Conservation (phyloP, 1,140 invertebrate species). For the Maconellicoccus hirsutus region DNA sequence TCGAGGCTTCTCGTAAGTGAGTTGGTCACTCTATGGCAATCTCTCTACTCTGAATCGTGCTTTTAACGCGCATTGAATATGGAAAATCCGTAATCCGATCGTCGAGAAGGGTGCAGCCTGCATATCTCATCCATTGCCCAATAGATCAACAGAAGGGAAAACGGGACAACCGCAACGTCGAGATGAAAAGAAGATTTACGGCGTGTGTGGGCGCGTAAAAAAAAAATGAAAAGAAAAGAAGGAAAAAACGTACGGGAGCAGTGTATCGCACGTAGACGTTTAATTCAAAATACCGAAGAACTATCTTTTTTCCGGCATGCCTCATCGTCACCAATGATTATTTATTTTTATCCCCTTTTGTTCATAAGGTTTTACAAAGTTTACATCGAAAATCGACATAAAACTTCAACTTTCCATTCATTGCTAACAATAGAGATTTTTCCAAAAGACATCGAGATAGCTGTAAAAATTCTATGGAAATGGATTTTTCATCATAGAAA, state of each 20-base stretch:
- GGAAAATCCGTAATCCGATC: too few relatives aligned
- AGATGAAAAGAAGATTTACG: too few relatives aligned
- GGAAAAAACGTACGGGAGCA: neutral
- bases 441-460: conserved; percentile 22
- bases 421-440: conserved; percentile 18
- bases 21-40: too few relatives aligned
- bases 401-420: conserved; percentile 22
- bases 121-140: too few relatives aligned
- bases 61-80: too few relatives aligned
- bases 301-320: conserved; percentile 22
- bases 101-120: too few relatives aligned
- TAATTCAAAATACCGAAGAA: conserved; percentile 13
- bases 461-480: conserved; percentile 20
- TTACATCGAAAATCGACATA: conserved; percentile 22
- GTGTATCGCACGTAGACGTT: conserved; percentile 14
- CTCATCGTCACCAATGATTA: conserved; percentile 19
- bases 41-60: too few relatives aligned
- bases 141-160: too few relatives aligned
- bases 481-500: conserved; percentile 10
- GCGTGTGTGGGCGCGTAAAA: too few relatives aligned
- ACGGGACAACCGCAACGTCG: too few relatives aligned
- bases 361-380: conserved; percentile 21
- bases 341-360: conserved; percentile 21
- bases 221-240: too few relatives aligned
- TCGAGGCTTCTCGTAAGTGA: too few relatives aligned